A percentile compares a stretch with the other conserved stretches of the same genome.
These are phyloP conservation scores for Chaitophorus viminalis DNA, from an alignment of 2,888 invertebrate genomes.

Conservation along the genomic window DNA sequence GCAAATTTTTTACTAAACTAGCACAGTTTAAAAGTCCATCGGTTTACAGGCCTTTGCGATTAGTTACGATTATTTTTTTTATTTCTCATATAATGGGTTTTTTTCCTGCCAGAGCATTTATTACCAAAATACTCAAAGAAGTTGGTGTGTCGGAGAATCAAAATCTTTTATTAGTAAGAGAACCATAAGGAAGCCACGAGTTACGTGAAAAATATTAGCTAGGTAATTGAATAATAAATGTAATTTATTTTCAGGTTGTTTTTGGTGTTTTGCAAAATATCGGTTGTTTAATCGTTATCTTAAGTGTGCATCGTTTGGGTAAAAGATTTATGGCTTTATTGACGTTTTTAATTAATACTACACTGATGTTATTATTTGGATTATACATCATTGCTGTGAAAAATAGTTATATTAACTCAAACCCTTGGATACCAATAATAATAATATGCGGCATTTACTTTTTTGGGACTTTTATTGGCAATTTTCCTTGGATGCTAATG, in stretches of 20 bases:
- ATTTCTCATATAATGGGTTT: conserved; percentile 70
- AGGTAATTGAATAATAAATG: too few relatives aligned
- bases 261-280: conserved; percentile 34
- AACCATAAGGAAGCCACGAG: too few relatives aligned
- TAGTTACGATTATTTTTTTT: conserved; percentile 71
- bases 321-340: conserved; percentile 61
- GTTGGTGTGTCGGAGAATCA: background rate
- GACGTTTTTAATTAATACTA: conserved; percentile 52
- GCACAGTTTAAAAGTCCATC: conserved; percentile 69
- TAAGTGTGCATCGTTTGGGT: conserved; percentile 57
- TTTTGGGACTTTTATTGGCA: conserved; percentile 67
- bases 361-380: conserved; percentile 48
- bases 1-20: conserved; percentile 58
- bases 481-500: conserved; percentile 71
- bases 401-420: background rate
- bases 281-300: conserved; percentile 53
- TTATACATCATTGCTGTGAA: conserved; percentile 51
- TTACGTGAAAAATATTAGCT: too few relatives aligned
- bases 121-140: conserved; percentile 13
- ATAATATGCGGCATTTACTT: conserved; percentile 68
- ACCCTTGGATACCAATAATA: conserved; percentile 68
- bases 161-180: conserved; percentile 3
- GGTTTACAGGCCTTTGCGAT: conserved; percentile 69
- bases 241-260: background rate
- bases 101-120: conserved; percentile 69